phyloP scores from a whole-genome alignment of 1,140 invertebrate species.

The Paralvinella palmiformis region DNA sequence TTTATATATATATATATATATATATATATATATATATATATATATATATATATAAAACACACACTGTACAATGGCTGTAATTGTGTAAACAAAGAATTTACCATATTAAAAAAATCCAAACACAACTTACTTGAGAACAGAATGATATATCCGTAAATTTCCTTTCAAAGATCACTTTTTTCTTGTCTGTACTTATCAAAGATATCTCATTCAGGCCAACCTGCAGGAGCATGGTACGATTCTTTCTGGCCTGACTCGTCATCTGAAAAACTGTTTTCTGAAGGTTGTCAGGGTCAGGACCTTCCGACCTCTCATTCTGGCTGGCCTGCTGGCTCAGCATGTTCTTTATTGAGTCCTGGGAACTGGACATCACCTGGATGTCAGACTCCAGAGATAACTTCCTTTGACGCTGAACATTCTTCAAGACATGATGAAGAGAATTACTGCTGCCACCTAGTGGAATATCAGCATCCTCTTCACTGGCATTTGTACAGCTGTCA shows the following conservation, averaged over 20 bases:
- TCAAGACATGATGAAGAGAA: neutral
- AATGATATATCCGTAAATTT: constrained; percentile 80
- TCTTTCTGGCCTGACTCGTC: constrained; percentile 57
- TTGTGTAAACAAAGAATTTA: too few species aligned
- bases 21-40: too few species aligned
- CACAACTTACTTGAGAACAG: constrained; percentile 65
- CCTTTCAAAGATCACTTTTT: constrained; percentile 79
- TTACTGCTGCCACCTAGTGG: neutral
- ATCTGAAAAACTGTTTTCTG: neutral
- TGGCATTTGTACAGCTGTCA: neutral
- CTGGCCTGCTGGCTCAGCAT: too few species aligned
- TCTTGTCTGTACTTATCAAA: constrained; percentile 85
- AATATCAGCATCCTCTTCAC: neutral
- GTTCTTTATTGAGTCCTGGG: neutral
- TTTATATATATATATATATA: too few species aligned
- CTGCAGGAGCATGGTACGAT: constrained; percentile 84
- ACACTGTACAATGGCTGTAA: too few species aligned
- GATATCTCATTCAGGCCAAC: constrained; percentile 80
- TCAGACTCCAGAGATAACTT: neutral
- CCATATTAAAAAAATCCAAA: constrained; percentile 2
- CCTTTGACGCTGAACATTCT: neutral
- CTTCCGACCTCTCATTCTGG: too few species aligned
- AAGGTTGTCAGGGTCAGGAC: neutral
- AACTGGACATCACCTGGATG: neutral
- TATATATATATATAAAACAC: too few species aligned